Evolutionary conservation across 2,113 vertebrate species (phyloP), one percentile per base, ranked within the genome.

Genomic region (Periophthalmus modestus): DNA sequence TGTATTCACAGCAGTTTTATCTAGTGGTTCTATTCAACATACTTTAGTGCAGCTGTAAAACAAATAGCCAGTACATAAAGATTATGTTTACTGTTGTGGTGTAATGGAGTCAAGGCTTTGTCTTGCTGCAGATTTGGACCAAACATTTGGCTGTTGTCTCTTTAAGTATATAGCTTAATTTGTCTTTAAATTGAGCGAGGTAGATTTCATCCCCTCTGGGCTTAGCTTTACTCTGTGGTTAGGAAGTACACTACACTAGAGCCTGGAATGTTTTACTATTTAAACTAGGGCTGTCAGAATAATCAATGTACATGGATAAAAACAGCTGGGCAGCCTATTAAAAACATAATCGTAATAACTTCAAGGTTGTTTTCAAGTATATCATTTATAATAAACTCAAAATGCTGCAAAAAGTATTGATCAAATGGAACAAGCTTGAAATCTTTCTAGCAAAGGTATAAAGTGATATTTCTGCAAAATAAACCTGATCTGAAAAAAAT

Each of bases 191-290:
- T 83, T 77, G 21, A 72, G 78, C 63, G 59, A 43, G 55, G 78
- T 71, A 80, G 76, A 84, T 86, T 67, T 75, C 58, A 10, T 55
- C 77, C 77, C 74, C 78, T 83, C 52, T 84, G 78, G 80, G 74
- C 69, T 55, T 85, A 78, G 80, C 11, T 85, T 85, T 86, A 83
- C 86, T 76, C 73, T 70, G 71, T 69, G 85, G 78, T 89, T 83
- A 84, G n/a, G 77, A 90, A 85, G 84, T 79, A 85, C 73, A 80
- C 80, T 71, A 74, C 7, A 43, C 72, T 74, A 72, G 24, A 73
- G 70, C 81, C n/a, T n/a, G n/a, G n/a, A n/a, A 48, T 81, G 62
- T 71, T 24, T 68, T 55, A 73, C 5, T 0, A 54, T 80, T 67
- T 65, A 74, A 43, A 43, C 39, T 6, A 9, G 39, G 1, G 9